Evolutionary conservation across 2,797 vertebrate species (phyloP).

Genomic region (Alcedo quadribrachys): DNA sequence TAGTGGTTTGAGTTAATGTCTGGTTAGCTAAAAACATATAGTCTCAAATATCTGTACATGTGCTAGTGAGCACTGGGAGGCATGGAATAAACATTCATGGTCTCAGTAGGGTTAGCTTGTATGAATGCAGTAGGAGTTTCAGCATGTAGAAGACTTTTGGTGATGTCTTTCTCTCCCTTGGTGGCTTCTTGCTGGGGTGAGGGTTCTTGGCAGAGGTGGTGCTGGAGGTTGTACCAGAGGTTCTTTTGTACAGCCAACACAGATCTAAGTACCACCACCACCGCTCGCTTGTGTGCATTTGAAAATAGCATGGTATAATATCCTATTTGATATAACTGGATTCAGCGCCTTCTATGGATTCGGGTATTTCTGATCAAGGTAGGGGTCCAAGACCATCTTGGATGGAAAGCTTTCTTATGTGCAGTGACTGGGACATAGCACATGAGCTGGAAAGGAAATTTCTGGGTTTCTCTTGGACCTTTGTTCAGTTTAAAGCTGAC

Average conservation of each 20-base stretch:
- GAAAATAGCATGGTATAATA: not conserved
- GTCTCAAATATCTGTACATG: not conserved
- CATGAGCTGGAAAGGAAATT: not conserved
- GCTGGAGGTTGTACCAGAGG: not conserved
- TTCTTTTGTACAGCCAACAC: not conserved
- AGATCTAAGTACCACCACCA: not conserved
- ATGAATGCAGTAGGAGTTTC: not conserved
- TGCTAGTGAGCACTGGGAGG: fast-evolving
- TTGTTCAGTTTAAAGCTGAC: not conserved
- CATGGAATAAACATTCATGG: fast-evolving
- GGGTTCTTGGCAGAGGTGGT: not conserved
- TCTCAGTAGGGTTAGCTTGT: not conserved
- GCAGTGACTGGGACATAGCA: not conserved
- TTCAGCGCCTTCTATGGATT: not conserved
- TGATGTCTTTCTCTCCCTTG: not conserved
- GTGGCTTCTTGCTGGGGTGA: fast-evolving
- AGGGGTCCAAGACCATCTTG: not conserved
- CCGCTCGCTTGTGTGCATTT: fast-evolving
- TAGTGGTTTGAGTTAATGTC: not conserved
- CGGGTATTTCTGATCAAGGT: not conserved
- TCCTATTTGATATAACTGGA: not conserved
- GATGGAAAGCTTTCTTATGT: not conserved
- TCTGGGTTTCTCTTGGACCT: not conserved
- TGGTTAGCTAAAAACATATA: not conserved
- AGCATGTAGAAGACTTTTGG: not conserved